Base-by-base conservation (phyloP, 1,140 invertebrate genomes). In the Drosophila ironensis region DNA sequence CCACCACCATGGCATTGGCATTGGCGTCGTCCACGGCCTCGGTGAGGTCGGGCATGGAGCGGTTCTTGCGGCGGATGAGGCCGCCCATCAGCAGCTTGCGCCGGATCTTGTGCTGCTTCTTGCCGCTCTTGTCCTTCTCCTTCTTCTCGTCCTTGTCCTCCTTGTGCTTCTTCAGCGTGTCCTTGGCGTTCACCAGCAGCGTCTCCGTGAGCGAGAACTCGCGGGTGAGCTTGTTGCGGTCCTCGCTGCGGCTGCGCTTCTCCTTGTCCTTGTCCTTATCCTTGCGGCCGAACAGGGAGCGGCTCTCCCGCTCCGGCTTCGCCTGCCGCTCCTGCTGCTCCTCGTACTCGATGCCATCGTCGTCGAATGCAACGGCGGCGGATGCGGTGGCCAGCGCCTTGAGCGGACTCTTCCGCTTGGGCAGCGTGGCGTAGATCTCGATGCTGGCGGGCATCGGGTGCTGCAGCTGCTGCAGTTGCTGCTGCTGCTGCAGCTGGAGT, bases 71-170 rank as follows among this genome's bases (percentile, higher is more conserved):
- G 66, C 94, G 93, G 24, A 97, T 97, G 45, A 97, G 91, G 1
- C 96, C 96, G 17, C 96, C 96, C 96, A 97, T 97, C 1, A 98
- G 80, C 0, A 97, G 78, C 90, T 97, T 97, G 84, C 96, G 92
- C 19, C 96, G 91, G 33, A 98, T 96, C 91, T 97, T 97, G 84
- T 97, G 96, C 87, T 97, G 96, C 72, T 97, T 98, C 81, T 97
- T 97, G 9, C 93, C 94, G 30, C 94, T 92, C 77, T 96, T 95
- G 57, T 96, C 94, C 72, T 92, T 92, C 74, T 92, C 92, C 47
- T 92, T 91, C 70, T 93, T 93, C 38, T 93, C 93, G 20, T 93
- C 92, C 76, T 92, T 94, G 12, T 92, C 91, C 27, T 93, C 92
- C 87, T 94, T 94, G 28, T 88, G 86, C 81, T 94, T 94, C 68